Conservation (phyloP, 2,797 vertebrate genomes). For the Diglossa cyanea region DNA sequence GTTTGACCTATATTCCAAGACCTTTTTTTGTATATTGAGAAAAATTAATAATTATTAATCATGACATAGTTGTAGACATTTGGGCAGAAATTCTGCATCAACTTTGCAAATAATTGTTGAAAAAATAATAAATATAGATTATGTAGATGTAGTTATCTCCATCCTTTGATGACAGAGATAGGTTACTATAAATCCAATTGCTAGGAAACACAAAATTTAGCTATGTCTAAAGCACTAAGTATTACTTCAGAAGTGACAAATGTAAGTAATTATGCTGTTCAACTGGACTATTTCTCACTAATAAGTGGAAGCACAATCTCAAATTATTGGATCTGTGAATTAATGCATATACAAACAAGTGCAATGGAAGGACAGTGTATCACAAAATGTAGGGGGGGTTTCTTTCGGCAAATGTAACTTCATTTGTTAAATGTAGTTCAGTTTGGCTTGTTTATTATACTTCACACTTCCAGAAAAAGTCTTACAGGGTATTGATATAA, state of each 20-base stretch:
- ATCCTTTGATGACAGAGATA: not conserved
- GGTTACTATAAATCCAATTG: constrained; percentile 4
- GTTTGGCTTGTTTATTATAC: not conserved
- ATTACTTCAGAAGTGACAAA: not conserved
- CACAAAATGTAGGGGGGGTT: not conserved
- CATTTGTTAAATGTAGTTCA: not conserved
- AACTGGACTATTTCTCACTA: not conserved
- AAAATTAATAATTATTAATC: not conserved
- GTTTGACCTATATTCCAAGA: not conserved
- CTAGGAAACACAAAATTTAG: not conserved
- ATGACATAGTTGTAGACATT: not conserved
- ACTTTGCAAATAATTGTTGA: not conserved
- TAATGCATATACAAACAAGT: not conserved
- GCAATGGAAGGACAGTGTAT: not conserved
- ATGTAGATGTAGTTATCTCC: not conserved
- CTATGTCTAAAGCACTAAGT: not conserved
- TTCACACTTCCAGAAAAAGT: not conserved
- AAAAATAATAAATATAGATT: not conserved
- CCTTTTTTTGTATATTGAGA: not conserved
- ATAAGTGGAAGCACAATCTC: not conserved
- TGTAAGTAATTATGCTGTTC: not conserved
- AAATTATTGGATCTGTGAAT: not conserved
- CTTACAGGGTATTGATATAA: not conserved
- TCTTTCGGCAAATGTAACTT: not conserved
- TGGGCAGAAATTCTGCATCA: not conserved